Percentiles rank a stretch among this genome's conserved stretches.
phyloP scores from a whole-genome alignment of 1,140 invertebrate species.

The Andrena cerasifolii region DNA sequence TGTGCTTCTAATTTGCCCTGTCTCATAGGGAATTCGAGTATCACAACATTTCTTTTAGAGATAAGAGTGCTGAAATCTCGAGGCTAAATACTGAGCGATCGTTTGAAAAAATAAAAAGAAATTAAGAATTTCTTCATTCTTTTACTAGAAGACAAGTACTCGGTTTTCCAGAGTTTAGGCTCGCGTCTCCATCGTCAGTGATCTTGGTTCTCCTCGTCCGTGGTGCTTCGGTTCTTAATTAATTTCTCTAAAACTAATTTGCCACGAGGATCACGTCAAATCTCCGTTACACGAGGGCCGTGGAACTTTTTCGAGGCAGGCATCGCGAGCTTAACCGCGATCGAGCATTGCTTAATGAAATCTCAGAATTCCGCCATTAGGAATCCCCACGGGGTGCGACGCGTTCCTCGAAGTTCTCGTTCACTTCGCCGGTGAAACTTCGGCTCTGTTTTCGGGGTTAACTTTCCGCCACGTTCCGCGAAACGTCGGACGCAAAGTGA shows the following conservation, averaged over 20 bases:
- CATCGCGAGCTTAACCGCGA: conserved; percentile 64
- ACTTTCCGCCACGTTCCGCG: conserved; percentile 40
- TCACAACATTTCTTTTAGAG: no score
- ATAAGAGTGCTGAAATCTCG: no score
- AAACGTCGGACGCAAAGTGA: conserved; percentile 27
- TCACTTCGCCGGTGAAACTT: conserved; percentile 56
- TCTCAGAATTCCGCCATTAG: conserved; percentile 59
- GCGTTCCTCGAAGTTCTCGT: conserved; percentile 75
- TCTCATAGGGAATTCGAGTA: no score
- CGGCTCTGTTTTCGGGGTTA: conserved; percentile 36
- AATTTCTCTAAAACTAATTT: conserved; percentile 80
- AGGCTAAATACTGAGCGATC: no score
- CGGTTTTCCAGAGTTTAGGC: conserved; percentile 74
- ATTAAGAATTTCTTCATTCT: not conserved
- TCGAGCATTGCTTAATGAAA: conserved; percentile 68
- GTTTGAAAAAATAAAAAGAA: not conserved
- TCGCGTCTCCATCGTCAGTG: conserved; percentile 64
- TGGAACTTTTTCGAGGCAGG: conserved; percentile 67
- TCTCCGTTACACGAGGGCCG: conserved; percentile 63
- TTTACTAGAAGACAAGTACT: conserved; percentile 48
- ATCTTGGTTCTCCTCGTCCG: conserved; percentile 61
- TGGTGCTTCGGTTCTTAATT: conserved; percentile 72
- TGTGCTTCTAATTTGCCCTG: no score
- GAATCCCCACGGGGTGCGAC: conserved; percentile 59
- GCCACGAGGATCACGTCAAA: conserved; percentile 67